A percentile compares a stretch with the other conserved stretches of the same genome.
Conservation (phyloP, 2,888 invertebrate species). For the Rugalucina vietnamica region DNA sequence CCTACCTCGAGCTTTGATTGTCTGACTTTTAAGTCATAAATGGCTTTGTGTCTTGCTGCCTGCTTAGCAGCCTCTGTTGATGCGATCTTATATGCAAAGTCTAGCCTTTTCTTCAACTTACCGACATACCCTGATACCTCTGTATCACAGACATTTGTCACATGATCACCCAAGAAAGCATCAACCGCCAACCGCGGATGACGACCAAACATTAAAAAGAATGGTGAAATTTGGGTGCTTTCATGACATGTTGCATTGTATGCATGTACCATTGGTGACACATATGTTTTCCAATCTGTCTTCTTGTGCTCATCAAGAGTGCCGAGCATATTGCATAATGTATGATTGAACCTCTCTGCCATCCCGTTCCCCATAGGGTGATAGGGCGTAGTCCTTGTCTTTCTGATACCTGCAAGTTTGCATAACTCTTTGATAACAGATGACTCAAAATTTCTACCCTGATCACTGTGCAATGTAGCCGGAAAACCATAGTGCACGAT, state of each 20-base stretch:
- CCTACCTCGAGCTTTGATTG: neutral
- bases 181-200: neutral
- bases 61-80: neutral
- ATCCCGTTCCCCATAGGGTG: neutral
- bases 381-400: neutral
- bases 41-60: neutral
- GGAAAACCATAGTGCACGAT: constrained; percentile 14
- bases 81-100: neutral
- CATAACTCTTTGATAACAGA: constrained; percentile 11
- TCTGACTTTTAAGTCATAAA: neutral
- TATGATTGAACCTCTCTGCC: neutral
- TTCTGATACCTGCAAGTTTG: neutral
- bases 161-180: neutral
- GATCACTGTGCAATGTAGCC: constrained; percentile 6
- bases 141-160: neutral
- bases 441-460: constrained; percentile 25
- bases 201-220: neutral
- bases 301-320: neutral
- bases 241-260: neutral
- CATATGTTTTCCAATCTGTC: neutral
- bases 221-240: neutral
- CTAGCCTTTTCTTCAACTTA: neutral
- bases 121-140: neutral
- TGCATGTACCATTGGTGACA: neutral
- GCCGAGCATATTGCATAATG: neutral